These are phyloP conservation scores for Harmothoe impar DNA, from an alignment of 2,888 invertebrate species.

Conservation along the genomic window DNA sequence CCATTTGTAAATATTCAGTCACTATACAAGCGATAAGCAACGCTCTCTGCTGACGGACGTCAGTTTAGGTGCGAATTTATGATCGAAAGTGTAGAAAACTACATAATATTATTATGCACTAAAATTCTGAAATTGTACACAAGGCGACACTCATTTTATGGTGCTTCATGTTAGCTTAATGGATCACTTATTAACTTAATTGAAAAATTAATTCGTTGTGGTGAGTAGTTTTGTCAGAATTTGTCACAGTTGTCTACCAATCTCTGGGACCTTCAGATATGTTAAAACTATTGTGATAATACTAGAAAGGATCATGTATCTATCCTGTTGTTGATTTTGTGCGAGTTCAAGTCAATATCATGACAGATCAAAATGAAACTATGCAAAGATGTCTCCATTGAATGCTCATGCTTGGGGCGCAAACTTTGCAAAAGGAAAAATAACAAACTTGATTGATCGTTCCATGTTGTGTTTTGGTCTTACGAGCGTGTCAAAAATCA, in stretches of 20 bases:
- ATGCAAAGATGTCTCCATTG: neutral
- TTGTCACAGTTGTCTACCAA: neutral
- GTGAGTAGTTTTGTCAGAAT: neutral
- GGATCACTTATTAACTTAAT: neutral
- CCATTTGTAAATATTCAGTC: too few species aligned
- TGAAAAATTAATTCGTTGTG: neutral
- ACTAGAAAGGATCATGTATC: neutral
- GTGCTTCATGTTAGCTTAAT: slow-evolving; percentile 6
- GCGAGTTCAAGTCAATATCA: neutral
- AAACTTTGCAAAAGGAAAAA: neutral
- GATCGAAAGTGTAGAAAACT: too few species aligned
- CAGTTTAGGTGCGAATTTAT: too few species aligned
- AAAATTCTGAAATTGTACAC: neutral
- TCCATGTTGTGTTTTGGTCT: neutral
- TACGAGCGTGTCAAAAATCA: neutral
- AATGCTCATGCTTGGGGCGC: too few species aligned
- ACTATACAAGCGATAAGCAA: too few species aligned
- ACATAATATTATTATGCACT: too few species aligned
- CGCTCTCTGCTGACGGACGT: too few species aligned
- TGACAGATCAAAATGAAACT: neutral
- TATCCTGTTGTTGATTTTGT: neutral
- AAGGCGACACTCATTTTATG: neutral
- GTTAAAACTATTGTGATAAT: neutral
- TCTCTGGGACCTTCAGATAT: slow-evolving; percentile 8
- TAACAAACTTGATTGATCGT: neutral